Evolutionary conservation across 2,113 vertebrate genomes (phyloP), one percentile per base, ranked within the genome.

Genomic region (Heterotilapia buettikoferi): DNA sequence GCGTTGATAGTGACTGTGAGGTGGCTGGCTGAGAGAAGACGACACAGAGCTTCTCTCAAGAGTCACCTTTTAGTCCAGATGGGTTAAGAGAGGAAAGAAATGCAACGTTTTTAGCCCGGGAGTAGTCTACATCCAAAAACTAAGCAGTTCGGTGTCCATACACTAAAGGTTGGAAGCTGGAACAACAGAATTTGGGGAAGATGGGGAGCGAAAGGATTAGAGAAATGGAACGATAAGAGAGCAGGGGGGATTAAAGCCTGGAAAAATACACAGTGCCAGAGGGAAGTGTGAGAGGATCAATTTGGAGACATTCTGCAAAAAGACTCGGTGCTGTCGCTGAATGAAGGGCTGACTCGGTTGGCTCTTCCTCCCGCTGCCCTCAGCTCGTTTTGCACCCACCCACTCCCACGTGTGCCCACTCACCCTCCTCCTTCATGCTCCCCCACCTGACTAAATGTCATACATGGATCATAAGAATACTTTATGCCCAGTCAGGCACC

Each of bases 301-400:
- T 90, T 90, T 92, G 45, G 90, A 91, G 88, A 90, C 87, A 80
- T 88, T 90, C 84, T 88, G 85, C 86, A 80, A 78, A 88, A 63
- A 92, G 93, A 92, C 81, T 91, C 40, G 57, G 73, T 82, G 89
- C 80, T 91, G 89, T 89, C 85, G 63, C 84, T 78, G 85, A 88
- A 91, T 79, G 33, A 68, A 68, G 91, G 53, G 57, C 85, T 38
- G 88, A 59, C 68, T 90, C 18, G 16, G 76, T 80, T 63, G 4
- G 36, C 86, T 89, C 86, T 84, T 81, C 80, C 33, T 85, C 88
- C 61, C 3, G 16, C 57, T 76, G 87, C 82, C 84, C 56, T 88
- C 36, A 4, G 54, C 92, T 94, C 86, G 83, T 93, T 94, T 95
- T 90, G 83, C 86, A 88, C 63, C 89, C 90, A 90, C 93, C 92